Percentiles rank a stretch among this genome's conserved stretches.
Evolutionary conservation across 2,113 vertebrate species (phyloP).

Genomic region (Petroica traversi): DNA sequence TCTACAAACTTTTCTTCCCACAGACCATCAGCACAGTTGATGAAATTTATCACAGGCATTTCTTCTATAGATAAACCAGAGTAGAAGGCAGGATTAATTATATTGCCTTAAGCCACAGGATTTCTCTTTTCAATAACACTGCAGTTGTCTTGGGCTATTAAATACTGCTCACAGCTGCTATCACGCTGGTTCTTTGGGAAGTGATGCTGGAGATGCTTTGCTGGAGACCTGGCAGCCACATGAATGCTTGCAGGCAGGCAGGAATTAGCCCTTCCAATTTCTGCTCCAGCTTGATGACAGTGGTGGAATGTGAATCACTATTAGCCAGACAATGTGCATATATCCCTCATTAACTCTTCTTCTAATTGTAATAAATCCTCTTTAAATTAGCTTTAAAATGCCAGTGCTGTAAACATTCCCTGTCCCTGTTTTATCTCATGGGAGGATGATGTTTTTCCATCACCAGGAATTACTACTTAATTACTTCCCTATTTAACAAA

Average conservation of each 20-base stretch:
- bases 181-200: neutral
- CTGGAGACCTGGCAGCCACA: neutral
- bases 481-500: slow-evolving; percentile 48
- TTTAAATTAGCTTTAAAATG: slow-evolving; percentile 36
- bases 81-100: neutral
- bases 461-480: slow-evolving; percentile 52
- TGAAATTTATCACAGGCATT: neutral
- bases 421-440: neutral
- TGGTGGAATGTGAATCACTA: neutral
- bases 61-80: neutral
- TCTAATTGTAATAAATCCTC: slow-evolving; percentile 52
- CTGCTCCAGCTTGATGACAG: neutral
- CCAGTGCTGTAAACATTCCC: neutral
- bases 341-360: slow-evolving; percentile 23
- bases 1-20: neutral
- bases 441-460: neutral
- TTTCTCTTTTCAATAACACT: neutral
- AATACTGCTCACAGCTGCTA: neutral
- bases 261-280: neutral
- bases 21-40: fast-evolving
- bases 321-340: neutral
- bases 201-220: neutral
- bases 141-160: neutral
- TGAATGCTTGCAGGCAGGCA: neutral
- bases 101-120: neutral